A percentile compares a stretch with the other conserved stretches of the same genome.
phyloP scores from a whole-genome alignment of 2,797 vertebrate genomes.

The Mormyrus proboscirostris region DNA sequence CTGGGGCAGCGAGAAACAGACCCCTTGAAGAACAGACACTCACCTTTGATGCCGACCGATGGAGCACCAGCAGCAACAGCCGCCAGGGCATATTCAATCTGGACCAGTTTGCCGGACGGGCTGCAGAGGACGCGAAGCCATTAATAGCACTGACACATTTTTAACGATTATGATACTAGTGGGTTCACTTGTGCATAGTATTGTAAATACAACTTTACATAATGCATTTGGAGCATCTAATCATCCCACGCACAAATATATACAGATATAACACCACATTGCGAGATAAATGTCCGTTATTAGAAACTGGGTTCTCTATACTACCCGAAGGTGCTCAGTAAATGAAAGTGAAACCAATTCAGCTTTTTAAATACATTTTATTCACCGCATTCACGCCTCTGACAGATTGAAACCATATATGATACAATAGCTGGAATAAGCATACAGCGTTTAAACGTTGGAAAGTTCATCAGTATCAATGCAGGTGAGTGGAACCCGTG shows the following conservation, averaged over 20 bases:
- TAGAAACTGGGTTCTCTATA: not conserved
- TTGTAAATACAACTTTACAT: not conserved
- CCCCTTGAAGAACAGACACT: not conserved
- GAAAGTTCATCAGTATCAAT: not conserved
- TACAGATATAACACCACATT: not conserved
- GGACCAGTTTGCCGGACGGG: constrained; percentile 96
- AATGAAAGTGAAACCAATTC: constrained; percentile 14
- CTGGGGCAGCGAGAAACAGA: not conserved
- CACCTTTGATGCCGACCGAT: constrained; percentile 87
- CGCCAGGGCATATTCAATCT: constrained; percentile 97
- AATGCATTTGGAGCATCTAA: not conserved
- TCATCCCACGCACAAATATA: not conserved
- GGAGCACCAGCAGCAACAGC: constrained; percentile 96
- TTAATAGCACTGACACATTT: not conserved
- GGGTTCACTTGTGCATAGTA: not conserved
- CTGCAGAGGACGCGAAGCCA: constrained; percentile 50
- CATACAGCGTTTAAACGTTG: not conserved
- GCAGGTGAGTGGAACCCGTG: not conserved
- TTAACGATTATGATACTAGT: not conserved
- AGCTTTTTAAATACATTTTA: not conserved
- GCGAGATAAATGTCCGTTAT: too few relatives aligned
- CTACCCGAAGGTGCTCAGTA: not conserved
- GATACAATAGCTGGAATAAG: not conserved
- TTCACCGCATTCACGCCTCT: not conserved
- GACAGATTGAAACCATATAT: not conserved